These are phyloP conservation scores for Liodrosophila aerea DNA, from an alignment of 2,888 invertebrate genomes.

Conservation along the genomic window DNA sequence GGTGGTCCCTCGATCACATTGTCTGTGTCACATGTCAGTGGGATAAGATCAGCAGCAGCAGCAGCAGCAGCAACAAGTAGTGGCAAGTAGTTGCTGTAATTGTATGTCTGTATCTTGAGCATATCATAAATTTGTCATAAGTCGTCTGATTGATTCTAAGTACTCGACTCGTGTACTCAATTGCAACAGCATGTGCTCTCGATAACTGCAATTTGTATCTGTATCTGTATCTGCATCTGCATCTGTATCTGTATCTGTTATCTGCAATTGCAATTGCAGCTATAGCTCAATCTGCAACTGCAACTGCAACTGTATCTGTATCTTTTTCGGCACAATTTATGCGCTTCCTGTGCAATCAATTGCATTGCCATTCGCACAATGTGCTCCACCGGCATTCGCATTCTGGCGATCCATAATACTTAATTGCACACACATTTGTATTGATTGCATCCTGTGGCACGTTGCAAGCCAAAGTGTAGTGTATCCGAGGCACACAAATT, in stretches of 20 bases:
- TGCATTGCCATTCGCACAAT: conserved; percentile 28
- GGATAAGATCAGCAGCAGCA: conserved; percentile 27
- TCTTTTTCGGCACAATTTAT: conserved; percentile 44
- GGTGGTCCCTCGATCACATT: conserved; percentile 53
- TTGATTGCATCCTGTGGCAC: conserved; percentile 61
- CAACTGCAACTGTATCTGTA: conserved; percentile 9
- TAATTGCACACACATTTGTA: conserved; percentile 24
- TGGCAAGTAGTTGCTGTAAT: no score
- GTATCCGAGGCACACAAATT: no score
- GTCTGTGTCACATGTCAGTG: conserved; percentile 40
- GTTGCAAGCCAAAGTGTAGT: background rate
- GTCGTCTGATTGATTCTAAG: conserved; percentile 32
- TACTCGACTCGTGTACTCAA: conserved; percentile 27
- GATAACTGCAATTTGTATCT: conserved; percentile 4
- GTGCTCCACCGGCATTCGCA: conserved; percentile 13
- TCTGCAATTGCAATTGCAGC: background rate
- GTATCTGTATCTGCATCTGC: conserved; percentile 1
- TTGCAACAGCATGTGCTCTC: conserved; percentile 37
- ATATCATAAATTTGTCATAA: conserved; percentile 48
- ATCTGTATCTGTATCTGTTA: conserved; percentile 7
- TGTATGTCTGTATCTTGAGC: background rate
- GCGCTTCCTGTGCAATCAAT: conserved; percentile 62
- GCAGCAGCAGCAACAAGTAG: background rate
- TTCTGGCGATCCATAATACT: conserved; percentile 32
- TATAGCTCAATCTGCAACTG: background rate